Evolutionary conservation across 1,140 invertebrate species (phyloP), one percentile per base, ranked within the genome.

Genomic region (Dolichoris vasculosae): DNA sequence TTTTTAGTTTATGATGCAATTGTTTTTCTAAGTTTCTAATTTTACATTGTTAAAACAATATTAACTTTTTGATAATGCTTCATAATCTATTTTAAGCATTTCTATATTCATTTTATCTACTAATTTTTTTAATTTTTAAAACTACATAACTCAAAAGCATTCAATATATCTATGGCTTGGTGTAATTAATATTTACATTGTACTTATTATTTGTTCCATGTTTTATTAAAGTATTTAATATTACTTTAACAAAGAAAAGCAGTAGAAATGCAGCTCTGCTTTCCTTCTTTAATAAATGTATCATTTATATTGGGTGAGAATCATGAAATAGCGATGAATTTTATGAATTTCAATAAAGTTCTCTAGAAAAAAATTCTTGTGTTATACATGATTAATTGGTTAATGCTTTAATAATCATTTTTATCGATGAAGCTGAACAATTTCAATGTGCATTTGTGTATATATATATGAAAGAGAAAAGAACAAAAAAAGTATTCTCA

Each of bases 401-500:
- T 26, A 59, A 59, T 59, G 55, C 11, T 26, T 20, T 8, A 59
- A 20, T 11, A 75, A 75, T 8, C 26, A 8, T 46, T 20, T 35
- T 30, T 13, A 30, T 30, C 8, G 15, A 35, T 8, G 20, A 30
- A 59, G 30, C 1, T 4, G 55, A 77, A 4, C 55, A 64, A 26
- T 23, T 59, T 26, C 13, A 55, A 17, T 55, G 9, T 15, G 51
- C n/a, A n/a, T n/a, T n/a, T 55, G 51, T 46, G 20, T 55, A 4
- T 6, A 59, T 59, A 59, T 3, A 26, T 26, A 59, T 26, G 55
- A 26, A 26, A 26, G 55, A 59, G 4, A 8, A 40, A 63, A 82
- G 64, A 81, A 83, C 38, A 78, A 38, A 64, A 76, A 77, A 76
- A 73, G 55, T 67, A 51, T 75, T 84, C 71, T 38, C 46, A 7